phyloP scores from a whole-genome alignment of 2,113 vertebrate genomes.

The Motacilla tschutschensis region DNA sequence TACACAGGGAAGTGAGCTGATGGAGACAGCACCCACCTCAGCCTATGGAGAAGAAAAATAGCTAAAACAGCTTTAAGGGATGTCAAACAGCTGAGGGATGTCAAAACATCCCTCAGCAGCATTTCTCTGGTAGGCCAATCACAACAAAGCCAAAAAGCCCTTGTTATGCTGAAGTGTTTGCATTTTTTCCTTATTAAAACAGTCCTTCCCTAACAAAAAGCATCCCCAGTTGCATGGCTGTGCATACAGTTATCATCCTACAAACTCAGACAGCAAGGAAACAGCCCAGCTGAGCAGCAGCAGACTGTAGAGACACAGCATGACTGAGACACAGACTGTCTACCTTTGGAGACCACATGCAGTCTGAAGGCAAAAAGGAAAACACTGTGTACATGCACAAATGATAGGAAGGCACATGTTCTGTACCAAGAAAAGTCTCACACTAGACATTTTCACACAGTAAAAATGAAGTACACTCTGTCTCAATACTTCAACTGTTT shows the following conservation, averaged over 20 bases:
- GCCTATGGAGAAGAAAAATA: not conserved
- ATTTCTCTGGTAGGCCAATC: not conserved
- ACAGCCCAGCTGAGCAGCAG: not conserved
- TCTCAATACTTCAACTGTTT: not conserved
- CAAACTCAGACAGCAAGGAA: not conserved
- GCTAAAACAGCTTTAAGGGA: not conserved
- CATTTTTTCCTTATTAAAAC: conserved; percentile 25
- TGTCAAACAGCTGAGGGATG: too few relatives aligned
- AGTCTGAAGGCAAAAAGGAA: not conserved
- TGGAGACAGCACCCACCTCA: conserved; percentile 1
- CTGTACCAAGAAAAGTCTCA: not conserved
- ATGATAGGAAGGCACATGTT: fast-evolving
- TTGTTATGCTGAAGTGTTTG: not conserved
- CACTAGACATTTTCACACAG: not conserved
- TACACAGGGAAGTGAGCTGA: not conserved
- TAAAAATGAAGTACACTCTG: not conserved
- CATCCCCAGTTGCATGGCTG: fast-evolving
- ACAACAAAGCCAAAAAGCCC: conserved; percentile 8
- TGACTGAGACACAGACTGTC: fast-evolving
- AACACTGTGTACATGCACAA: not conserved
- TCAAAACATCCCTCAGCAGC: not conserved
- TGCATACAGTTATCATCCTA: not conserved
- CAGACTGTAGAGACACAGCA: not conserved
- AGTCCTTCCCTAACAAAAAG: conserved; percentile 2
- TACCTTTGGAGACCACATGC: not conserved